These are phyloP conservation scores for Andrena marginata DNA, from an alignment of 2,888 invertebrate genomes.

Conservation along the genomic window DNA sequence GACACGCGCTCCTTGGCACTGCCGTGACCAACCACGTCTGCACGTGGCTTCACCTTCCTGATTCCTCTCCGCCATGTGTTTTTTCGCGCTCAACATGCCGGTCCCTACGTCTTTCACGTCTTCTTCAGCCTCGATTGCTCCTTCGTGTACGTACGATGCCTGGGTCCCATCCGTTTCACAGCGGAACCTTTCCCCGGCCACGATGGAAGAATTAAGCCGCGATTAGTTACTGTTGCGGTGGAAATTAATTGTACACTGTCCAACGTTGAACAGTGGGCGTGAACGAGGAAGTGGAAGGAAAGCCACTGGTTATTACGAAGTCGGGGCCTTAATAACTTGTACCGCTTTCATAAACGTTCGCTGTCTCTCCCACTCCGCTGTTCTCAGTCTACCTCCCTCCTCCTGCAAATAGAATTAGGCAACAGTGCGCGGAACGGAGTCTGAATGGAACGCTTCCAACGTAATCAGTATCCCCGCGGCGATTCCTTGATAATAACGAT, in stretches of 20 bases:
- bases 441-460: slow-evolving; percentile 43
- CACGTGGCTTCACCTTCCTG: neutral
- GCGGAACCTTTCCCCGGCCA: slow-evolving; percentile 9
- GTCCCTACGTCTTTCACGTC: neutral
- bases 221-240: slow-evolving; percentile 56
- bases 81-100: neutral
- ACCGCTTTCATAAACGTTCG: slow-evolving; percentile 49
- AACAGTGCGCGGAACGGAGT: slow-evolving; percentile 24
- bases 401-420: slow-evolving; percentile 53
- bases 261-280: slow-evolving; percentile 62
- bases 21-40: slow-evolving; percentile 19
- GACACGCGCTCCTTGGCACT: slow-evolving; percentile 10
- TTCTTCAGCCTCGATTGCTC: neutral
- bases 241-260: slow-evolving; percentile 65
- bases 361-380: slow-evolving; percentile 7
- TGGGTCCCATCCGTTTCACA: slow-evolving; percentile 17
- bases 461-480: slow-evolving; percentile 39
- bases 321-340: slow-evolving; percentile 42
- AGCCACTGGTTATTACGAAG: slow-evolving; percentile 60
- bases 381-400: neutral
- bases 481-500: slow-evolving; percentile 39
- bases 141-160: neutral
- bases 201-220: slow-evolving; percentile 51
- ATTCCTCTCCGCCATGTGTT: neutral
- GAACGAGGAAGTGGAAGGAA: slow-evolving; percentile 63